Percentiles rank a stretch among this genome's conserved stretches.
Evolutionary conservation across 2,888 invertebrate species (phyloP).

Genomic region (Tenthredo distinguenda): DNA sequence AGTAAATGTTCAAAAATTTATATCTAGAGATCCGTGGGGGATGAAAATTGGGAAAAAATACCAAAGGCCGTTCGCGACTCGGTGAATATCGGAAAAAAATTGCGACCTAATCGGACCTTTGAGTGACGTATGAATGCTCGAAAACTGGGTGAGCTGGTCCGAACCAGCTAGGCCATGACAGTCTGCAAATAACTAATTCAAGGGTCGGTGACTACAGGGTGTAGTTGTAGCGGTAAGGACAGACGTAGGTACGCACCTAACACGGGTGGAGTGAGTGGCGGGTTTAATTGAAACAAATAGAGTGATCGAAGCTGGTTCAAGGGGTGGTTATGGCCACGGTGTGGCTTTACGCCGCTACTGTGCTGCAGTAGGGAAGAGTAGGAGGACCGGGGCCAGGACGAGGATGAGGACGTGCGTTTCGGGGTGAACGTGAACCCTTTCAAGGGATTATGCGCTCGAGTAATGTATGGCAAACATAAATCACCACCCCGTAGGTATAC

Average conservation of each 20-base stretch:
- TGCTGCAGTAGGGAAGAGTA: not conserved
- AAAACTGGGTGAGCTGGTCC: not conserved
- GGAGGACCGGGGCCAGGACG: slow-evolving; percentile 49
- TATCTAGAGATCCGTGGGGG: too few relatives aligned
- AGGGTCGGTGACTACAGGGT: slow-evolving; percentile 27
- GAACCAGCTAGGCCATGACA: not conserved
- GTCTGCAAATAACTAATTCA: slow-evolving; percentile 49
- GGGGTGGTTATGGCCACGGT: slow-evolving; percentile 49
- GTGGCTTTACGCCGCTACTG: not conserved
- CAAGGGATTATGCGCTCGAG: slow-evolving; percentile 75
- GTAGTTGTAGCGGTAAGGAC: not conserved
- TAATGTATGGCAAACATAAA: slow-evolving; percentile 75
- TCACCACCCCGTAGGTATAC: slow-evolving; percentile 64
- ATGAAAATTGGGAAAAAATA: too few relatives aligned
- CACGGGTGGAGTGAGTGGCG: slow-evolving; percentile 7
- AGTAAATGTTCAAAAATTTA: too few relatives aligned
- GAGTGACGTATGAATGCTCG: not conserved
- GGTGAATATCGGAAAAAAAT: too few relatives aligned
- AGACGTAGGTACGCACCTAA: not conserved
- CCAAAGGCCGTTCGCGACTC: too few relatives aligned
- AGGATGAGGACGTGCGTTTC: slow-evolving; percentile 58
- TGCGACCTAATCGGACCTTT: too few relatives aligned
- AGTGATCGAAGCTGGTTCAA: slow-evolving; percentile 70
- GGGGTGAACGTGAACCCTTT: slow-evolving; percentile 70
- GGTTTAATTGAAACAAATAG: slow-evolving; percentile 76